Evolutionary conservation across 2,797 vertebrate species (phyloP), one percentile per base, ranked within the genome.

Genomic region (Serranus cabrilla): DNA sequence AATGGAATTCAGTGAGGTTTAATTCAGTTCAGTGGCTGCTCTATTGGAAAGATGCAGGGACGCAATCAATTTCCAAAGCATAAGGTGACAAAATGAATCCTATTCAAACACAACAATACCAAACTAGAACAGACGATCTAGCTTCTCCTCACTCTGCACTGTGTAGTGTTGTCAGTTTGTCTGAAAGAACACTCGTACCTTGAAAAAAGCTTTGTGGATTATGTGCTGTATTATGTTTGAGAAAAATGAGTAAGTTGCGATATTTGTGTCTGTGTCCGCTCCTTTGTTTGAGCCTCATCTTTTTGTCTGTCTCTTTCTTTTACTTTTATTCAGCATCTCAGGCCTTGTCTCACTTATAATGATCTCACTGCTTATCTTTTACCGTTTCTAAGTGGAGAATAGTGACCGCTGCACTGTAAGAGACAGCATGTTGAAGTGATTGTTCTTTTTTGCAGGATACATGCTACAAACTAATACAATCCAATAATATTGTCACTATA

Each of bases 21-120:
- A 21, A 0, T 46, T 69, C 37, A 49, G 20, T 60, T 56, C 25
- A 49, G 43, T 23, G 20, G 40, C 56, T 51, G 52, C 50, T 67
- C 43, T 55, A 34, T 57, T 50, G 50, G 34, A 31, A 58, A 49
- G 40, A n/a, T 20, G 18, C 56, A 47, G n/a, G 11, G 47, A 67
- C 57, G 14, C 0, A 14, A 65, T 47, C 34, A 42, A 50, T 21
- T 21, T n/a, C 16, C 27, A 51, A 51, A 51, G 54, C 40, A 25
- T 31, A 54, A 23, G 27, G 52, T 21, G 40, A 71, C 39, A 64
- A 18, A 64, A 46, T 50, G 3, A 21, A 20, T 49, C 18, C 16
- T 23, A 58, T 65, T 55, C 55, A 49, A 21, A 25, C 23, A 39
- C 17, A 70, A 69, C 23, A 63, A 31, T 12, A 31, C 1, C 60